These are phyloP conservation scores for Glandiceps talaboti DNA, from an alignment of 53 echinoderm and acorn worm genomes.

Conservation along the genomic window DNA sequence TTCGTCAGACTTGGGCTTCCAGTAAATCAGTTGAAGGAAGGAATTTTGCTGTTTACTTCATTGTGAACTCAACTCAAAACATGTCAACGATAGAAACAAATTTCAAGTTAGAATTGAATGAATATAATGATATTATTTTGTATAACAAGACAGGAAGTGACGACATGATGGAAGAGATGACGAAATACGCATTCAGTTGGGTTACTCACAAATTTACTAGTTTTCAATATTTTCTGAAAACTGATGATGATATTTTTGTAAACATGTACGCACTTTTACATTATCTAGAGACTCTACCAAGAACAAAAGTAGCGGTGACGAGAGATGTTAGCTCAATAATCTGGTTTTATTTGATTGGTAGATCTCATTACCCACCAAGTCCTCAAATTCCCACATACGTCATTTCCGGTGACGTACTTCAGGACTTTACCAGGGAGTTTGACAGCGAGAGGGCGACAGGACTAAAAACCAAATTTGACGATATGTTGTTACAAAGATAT, in stretches of 20 bases:
- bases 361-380: background rate
- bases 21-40: background rate
- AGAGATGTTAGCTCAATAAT: background rate
- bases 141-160: background rate
- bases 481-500: background rate
- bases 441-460: background rate
- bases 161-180: background rate
- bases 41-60: background rate
- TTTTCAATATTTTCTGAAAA: background rate
- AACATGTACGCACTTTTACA: background rate
- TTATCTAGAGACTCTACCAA: background rate
- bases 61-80: background rate
- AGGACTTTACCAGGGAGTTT: background rate
- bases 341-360: background rate
- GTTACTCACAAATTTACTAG: background rate
- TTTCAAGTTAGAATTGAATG: background rate
- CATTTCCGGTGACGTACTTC: background rate
- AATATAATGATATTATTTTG: background rate
- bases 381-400: background rate
- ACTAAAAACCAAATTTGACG: background rate
- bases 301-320: background rate
- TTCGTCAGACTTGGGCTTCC: background rate
- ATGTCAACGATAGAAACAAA: background rate
- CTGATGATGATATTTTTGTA: background rate
- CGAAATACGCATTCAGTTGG: background rate